Percentiles rank a stretch among this genome's conserved stretches.
phyloP scores from a whole-genome alignment of 1,140 invertebrate genomes.

The Trichogramma pretiosum region DNA sequence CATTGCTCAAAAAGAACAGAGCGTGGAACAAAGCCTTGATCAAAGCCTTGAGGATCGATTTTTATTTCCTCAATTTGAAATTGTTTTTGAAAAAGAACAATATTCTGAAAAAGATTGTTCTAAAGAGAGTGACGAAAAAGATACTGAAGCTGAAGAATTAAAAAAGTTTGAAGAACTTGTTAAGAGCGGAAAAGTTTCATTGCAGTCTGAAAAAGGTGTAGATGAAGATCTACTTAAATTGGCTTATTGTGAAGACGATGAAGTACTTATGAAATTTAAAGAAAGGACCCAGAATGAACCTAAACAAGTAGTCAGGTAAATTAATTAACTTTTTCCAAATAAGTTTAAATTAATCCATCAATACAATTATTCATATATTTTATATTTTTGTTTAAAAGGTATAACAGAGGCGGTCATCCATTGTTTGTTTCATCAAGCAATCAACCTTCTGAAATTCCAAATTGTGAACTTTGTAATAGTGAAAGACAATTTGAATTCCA shows the following conservation, averaged over 20 bases:
- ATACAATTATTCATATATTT: too few relatives aligned
- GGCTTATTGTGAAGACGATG: constrained; percentile 55
- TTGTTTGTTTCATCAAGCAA: constrained; percentile 66
- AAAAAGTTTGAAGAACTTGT: constrained; percentile 58
- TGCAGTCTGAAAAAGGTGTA: constrained; percentile 52
- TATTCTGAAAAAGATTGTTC: constrained; percentile 47
- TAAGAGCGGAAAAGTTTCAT: constrained; percentile 52
- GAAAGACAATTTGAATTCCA: constrained; percentile 84
- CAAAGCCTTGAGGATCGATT: too few relatives aligned
- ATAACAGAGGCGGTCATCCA: constrained; percentile 66
- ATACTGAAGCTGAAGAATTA: constrained; percentile 45
- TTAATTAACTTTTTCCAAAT: constrained; percentile 6
- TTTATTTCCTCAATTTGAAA: constrained; percentile 65
- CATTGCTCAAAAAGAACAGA: constrained; percentile 27
- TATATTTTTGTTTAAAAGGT: too few relatives aligned
- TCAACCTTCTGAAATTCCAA: constrained; percentile 53
- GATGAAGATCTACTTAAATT: constrained; percentile 55
- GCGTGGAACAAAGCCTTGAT: too few relatives aligned
- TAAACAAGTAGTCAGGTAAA: constrained; percentile 67
- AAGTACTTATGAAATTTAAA: constrained; percentile 63
- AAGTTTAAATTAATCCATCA: too few relatives aligned
- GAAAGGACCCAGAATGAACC: constrained; percentile 53
- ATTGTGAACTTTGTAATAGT: constrained; percentile 65
- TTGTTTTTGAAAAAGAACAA: constrained; percentile 54
- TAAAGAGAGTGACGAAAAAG: too few relatives aligned